Evolutionary conservation across 53 echinoderm and acorn worm species (phyloP).

Genomic region (Crossaster papposus): DNA sequence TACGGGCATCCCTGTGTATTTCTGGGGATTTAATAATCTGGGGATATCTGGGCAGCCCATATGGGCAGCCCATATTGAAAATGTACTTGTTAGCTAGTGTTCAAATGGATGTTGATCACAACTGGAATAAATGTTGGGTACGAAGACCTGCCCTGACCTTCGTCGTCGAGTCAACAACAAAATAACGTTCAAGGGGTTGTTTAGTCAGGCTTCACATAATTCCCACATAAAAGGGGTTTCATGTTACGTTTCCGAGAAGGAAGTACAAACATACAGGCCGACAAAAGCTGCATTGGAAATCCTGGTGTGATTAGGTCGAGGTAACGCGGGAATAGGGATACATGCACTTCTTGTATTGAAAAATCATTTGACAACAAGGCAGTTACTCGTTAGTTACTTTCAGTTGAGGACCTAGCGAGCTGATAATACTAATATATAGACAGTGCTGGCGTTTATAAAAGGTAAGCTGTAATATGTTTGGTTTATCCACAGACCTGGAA

Average conservation of each 20-base stretch:
- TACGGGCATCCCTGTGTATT: no score
- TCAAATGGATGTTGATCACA: not conserved
- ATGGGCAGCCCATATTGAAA: no score
- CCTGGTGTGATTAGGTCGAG: not conserved
- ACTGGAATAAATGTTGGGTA: not conserved
- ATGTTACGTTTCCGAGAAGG: not conserved
- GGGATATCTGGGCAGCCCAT: no score
- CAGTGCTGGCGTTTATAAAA: no score
- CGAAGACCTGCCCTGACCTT: not conserved
- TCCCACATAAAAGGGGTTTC: not conserved
- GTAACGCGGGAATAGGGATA: not conserved
- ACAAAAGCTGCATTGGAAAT: conserved; percentile 6
- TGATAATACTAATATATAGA: no score
- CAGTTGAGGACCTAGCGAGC: no score
- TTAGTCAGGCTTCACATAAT: not conserved
- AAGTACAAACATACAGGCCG: not conserved
- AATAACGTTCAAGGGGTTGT: not conserved
- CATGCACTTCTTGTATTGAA: no score
- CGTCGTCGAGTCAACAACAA: not conserved
- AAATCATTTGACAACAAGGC: not conserved
- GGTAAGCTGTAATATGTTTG: no score
- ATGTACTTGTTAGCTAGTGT: no score
- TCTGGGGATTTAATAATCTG: no score
- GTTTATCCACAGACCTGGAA: no score
- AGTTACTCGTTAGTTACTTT: no score